A percentile compares a stretch with the other conserved stretches of the same genome.
phyloP scores from a whole-genome alignment of 2,113 vertebrate genomes.

The Stegostoma tigrinum region DNA sequence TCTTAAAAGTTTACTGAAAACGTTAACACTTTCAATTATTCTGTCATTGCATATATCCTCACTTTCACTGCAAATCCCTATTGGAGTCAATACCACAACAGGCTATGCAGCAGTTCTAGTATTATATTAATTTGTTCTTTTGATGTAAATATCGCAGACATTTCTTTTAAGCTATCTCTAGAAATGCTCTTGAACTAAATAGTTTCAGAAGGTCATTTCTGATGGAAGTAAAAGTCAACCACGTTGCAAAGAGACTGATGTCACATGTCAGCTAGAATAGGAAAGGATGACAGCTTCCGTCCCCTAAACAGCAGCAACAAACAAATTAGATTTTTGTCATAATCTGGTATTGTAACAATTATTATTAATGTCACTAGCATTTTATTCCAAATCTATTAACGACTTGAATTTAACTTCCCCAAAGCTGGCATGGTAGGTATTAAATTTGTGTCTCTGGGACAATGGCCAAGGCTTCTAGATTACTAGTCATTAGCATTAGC shows the following conservation, averaged over 20 bases:
- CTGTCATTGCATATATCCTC: background rate
- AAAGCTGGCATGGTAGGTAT: background rate
- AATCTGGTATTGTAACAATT: background rate
- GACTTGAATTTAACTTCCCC: background rate
- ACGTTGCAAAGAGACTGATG: background rate
- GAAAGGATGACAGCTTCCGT: background rate
- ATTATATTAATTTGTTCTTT: background rate
- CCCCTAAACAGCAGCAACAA: background rate
- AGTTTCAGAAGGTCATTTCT: too few species aligned
- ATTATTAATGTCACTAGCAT: background rate
- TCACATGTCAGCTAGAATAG: background rate
- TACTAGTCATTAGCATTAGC: background rate
- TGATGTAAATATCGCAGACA: background rate
- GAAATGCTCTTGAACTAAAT: too few species aligned
- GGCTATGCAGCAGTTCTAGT: background rate
- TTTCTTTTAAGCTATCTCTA: too few species aligned
- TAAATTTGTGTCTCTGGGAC: background rate
- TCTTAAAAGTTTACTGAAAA: background rate
- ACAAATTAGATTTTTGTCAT: background rate
- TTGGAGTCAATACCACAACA: background rate
- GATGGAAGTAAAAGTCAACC: background rate
- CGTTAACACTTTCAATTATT: background rate
- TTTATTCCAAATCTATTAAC: background rate
- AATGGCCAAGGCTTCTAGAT: background rate
- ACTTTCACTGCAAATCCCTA: background rate